These are phyloP conservation scores for Dynastes maya DNA, from an alignment of 2,888 invertebrate species.

Conservation along the genomic window DNA sequence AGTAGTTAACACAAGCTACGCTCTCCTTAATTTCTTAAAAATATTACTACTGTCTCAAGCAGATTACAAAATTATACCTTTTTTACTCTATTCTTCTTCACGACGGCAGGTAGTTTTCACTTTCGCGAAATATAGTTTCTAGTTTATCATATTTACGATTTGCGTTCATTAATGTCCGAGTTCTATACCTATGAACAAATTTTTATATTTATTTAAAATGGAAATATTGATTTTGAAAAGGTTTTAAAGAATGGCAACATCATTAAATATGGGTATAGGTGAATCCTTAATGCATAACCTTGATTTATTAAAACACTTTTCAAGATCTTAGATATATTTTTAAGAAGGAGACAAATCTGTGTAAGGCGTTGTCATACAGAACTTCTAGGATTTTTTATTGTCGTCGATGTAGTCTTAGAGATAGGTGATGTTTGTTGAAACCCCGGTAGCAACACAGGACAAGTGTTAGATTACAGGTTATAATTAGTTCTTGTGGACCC, in stretches of 20 bases:
- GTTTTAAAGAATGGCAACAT: background rate
- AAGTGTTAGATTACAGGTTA: conserved; percentile 53
- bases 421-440: conserved; percentile 29
- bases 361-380: conserved; percentile 26
- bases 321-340: conserved; percentile 30
- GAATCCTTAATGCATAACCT: background rate
- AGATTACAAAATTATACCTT: no score
- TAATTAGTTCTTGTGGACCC: conserved; percentile 51
- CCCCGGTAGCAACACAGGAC: conserved; percentile 43
- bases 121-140: no score
- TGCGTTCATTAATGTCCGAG: no score
- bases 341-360: conserved; percentile 22
- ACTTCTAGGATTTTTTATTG: conserved; percentile 34
- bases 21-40: no score
- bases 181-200: no score
- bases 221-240: background rate
- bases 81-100: no score
- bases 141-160: no score
- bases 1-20: no score
- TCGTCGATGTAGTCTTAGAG: conserved; percentile 27
- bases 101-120: no score
- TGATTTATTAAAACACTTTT: conserved; percentile 8
- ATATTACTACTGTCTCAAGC: no score
- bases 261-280: no score
- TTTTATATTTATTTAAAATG: no score